A percentile compares a stretch with the other conserved stretches of the same genome.
These are phyloP conservation scores for Vireo griseus DNA, from an alignment of 2,797 vertebrate species.

Conservation along the genomic window DNA sequence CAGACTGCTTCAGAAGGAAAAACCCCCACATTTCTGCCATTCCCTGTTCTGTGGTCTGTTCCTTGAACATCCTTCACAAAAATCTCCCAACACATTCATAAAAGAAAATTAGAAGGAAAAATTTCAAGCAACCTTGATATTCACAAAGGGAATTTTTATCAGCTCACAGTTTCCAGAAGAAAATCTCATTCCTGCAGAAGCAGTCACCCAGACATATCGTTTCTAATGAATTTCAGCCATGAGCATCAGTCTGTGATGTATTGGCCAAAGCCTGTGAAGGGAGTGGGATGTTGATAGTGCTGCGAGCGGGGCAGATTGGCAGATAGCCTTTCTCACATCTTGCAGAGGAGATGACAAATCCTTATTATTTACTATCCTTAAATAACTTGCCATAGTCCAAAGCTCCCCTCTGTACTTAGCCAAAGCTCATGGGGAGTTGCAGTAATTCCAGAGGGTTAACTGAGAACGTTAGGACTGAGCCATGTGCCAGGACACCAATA, in stretches of 20 bases:
- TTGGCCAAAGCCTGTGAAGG: background rate
- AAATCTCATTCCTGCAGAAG: slow-evolving; percentile 15
- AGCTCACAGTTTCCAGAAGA: slow-evolving; percentile 1
- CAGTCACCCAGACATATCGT: background rate
- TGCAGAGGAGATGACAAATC: background rate
- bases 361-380: background rate
- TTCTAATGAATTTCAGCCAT: background rate
- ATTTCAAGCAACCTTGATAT: background rate
- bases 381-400: background rate
- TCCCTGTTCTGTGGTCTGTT: background rate
- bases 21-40: background rate
- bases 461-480: background rate
- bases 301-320: background rate
- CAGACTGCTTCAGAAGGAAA: background rate
- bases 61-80: background rate
- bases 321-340: background rate
- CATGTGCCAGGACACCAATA: too few species aligned
- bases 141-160: slow-evolving; percentile 43
- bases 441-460: background rate
- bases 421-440: background rate
- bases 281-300: background rate
- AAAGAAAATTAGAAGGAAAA: slow-evolving; percentile 2
- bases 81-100: background rate
- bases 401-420: background rate
- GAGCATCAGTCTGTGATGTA: background rate